A percentile compares a stretch with the other conserved stretches of the same genome.
phyloP scores from a whole-genome alignment of 2,888 invertebrate species.

The Ryuthela nishihirai region DNA sequence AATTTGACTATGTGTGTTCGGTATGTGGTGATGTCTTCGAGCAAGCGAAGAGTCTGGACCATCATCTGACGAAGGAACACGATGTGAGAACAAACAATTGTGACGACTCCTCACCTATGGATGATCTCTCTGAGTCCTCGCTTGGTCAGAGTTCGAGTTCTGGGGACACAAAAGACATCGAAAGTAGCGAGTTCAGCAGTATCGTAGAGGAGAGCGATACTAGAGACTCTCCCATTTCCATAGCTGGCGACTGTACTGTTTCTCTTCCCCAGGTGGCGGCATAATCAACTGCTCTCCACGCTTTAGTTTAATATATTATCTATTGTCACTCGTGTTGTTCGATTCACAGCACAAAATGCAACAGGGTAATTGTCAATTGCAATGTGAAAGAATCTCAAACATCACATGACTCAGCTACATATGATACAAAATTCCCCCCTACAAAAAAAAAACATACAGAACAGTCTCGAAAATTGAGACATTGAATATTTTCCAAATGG shows the following conservation, averaged over 20 bases:
- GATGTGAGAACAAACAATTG: constrained; percentile 50
- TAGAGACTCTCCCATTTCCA: constrained; percentile 25
- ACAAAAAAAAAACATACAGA: too few relatives aligned
- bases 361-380: too few relatives aligned
- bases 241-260: constrained; percentile 10
- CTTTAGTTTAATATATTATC: too few relatives aligned
- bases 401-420: too few relatives aligned
- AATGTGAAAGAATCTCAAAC: too few relatives aligned
- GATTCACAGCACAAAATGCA: too few relatives aligned
- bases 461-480: too few relatives aligned
- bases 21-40: constrained; percentile 84
- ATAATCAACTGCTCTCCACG: too few relatives aligned
- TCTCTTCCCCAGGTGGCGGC: constrained; percentile 12
- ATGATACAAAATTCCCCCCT: too few relatives aligned
- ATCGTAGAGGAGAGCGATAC: constrained; percentile 35
- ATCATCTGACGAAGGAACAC: constrained; percentile 77
- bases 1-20: constrained; percentile 76
- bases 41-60: constrained; percentile 73
- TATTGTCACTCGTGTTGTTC: too few relatives aligned
- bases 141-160: constrained; percentile 34
- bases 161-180: constrained; percentile 36
- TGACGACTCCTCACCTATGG: constrained; percentile 11
- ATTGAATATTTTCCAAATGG: too few relatives aligned
- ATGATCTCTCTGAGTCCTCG: constrained; percentile 17
- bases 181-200: constrained; percentile 39